Evolutionary conservation across 2,888 invertebrate species (phyloP), one percentile per base, ranked within the genome.

Genomic region (Leptopilina myrica): DNA sequence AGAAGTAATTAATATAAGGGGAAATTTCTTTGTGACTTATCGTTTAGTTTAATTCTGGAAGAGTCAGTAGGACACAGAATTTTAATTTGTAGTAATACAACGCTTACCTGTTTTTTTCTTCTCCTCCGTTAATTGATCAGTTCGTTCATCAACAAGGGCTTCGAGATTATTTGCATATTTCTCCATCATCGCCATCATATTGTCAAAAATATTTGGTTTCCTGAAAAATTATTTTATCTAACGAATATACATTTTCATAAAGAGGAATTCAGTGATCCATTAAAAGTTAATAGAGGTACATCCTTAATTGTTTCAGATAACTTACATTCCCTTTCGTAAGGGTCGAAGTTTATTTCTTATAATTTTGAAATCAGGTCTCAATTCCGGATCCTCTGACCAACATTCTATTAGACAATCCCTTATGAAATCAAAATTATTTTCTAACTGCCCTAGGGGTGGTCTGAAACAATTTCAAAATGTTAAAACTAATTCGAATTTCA

Each of bases 161-260:
- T 99, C 99, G 92, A 99, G 95, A 92, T 99, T 99, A 93, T 98
- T 98, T 56, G 99, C 99, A 90, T 99, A 99, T 92, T 98, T 98
- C 92, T 99, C 99, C 99, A 99, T 99, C 85, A 99, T 97, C 78
- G 97, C 97, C 76, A 98, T 93, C 81, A 99, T 94, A 93, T 99
- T 99, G 93, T 99, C 99, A 88, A 98, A 93, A 84, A 99, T 97
- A 92, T 98, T 98, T 4, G 56, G 73, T n/a, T 73, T 73, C 73
- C 73, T 73, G 26, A 26, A 69, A 15, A 20, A 20, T 62, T 62
- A 6, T 20, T 1, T 20, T 20, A 20, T 20, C 20, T 20, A 20
- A 20, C 20, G 20, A 20, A 20, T 20, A 20, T 20, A 20, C 20
- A 62, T 5, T 62, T 15, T 62, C 11, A 49, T 12, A 11, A 49